Conservation (phyloP, 2,113 vertebrate genomes). For the Rafetus swinhoei region DNA sequence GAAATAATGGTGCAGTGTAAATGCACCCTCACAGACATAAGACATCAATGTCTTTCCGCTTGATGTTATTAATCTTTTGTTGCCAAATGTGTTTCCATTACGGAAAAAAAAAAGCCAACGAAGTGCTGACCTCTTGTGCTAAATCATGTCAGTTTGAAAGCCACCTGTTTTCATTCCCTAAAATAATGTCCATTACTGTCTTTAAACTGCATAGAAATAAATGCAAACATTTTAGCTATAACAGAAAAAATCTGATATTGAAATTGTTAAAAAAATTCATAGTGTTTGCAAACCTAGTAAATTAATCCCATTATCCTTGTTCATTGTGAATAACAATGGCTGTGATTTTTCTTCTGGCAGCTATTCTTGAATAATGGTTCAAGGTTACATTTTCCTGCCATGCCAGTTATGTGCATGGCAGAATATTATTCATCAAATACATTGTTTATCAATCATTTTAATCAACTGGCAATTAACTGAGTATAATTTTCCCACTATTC, state of each 20-base stretch:
- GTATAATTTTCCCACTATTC: neutral
- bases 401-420: neutral
- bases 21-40: neutral
- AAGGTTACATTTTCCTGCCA: neutral
- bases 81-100: neutral
- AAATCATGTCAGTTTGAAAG: neutral
- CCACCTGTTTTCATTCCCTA: neutral
- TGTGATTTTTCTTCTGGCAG: neutral
- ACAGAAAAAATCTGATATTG: neutral
- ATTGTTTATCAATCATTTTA: conserved; percentile 8
- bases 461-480: neutral
- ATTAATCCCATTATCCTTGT: neutral
- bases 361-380: neutral
- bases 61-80: neutral
- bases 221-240: neutral
- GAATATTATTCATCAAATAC: neutral
- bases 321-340: neutral
- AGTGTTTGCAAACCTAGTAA: neutral
- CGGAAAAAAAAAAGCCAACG: neutral
- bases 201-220: neutral
- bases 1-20: no score
- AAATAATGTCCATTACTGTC: neutral
- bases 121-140: neutral
- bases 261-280: neutral
- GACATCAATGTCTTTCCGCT: neutral